phyloP scores from a whole-genome alignment of 2,797 vertebrate species.

The Geotrypetes seraphini region DNA sequence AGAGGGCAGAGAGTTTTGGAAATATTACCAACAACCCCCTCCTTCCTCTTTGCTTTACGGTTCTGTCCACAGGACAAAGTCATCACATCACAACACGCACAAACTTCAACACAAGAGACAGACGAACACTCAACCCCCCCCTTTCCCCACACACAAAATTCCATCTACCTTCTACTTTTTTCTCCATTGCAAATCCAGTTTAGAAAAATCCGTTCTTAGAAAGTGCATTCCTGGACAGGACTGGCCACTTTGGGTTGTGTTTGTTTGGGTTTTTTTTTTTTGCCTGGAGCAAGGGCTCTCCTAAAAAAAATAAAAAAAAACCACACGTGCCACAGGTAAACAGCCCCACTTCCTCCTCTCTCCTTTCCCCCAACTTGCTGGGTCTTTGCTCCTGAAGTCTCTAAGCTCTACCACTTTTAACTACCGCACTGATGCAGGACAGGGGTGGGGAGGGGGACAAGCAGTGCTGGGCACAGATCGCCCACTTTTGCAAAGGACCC shows the following conservation, averaged over 20 bases:
- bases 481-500: background rate
- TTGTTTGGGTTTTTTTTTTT: too few species aligned
- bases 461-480: too few species aligned
- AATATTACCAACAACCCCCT: too few species aligned
- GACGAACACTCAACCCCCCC: background rate
- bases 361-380: slow-evolving; percentile 19
- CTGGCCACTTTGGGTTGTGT: too few species aligned
- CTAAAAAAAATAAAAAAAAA: slow-evolving; percentile 11
- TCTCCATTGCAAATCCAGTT: slow-evolving; percentile 62
- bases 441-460: background rate
- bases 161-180: slow-evolving; percentile 65
- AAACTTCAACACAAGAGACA: too few species aligned
- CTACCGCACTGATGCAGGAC: background rate
- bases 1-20: too few species aligned
- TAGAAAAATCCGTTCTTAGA: slow-evolving; percentile 24
- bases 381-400: background rate
- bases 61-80: too few species aligned
- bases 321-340: slow-evolving; percentile 9
- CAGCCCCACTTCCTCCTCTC: slow-evolving; percentile 52
- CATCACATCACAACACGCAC: background rate
- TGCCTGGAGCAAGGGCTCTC: background rate
- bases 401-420: background rate
- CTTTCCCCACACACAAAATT: background rate
- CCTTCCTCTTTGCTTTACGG: too few species aligned
- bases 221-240: slow-evolving; percentile 38